Evolutionary conservation across 92 coral and sea anemone genomes (phyloP), one percentile per base, ranked within the genome.

Genomic region (Anthopleura xanthogrammica): DNA sequence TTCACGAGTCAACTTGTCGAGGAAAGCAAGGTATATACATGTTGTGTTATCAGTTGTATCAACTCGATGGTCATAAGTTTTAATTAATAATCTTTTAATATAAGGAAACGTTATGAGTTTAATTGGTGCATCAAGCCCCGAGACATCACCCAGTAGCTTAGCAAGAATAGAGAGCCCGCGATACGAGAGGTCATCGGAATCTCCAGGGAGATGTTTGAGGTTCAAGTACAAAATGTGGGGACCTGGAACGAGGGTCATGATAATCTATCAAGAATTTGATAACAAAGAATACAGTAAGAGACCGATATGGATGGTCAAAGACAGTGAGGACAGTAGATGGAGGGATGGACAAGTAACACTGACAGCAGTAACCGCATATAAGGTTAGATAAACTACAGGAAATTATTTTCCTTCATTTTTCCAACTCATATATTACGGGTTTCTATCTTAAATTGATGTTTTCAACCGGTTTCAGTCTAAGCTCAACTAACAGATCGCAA

Each of bases 201-300:
- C 64, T 58, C 64, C 64, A 58, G 64, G 64, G n/a, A 58, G 64
- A 14, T 58, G 64, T 58, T 58, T 58, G n/a, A 58, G 13, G 64
- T 58, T 58, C 64, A 58, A 19, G n/a, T 58, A 58, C 64, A 58
- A 58, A 58, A 58, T 58, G 64, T 58, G 64, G 64, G 64, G 64
- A 58, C 64, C 64, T 58, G 64, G 64, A 58, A 17, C 64, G 64
- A 58, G 6, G 13, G 64, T 3, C n/a, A 14, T 58, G 64, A 58
- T 16, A 58, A 58, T 58, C 2, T 58, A 58, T 58, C 64, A 58
- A 58, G 64, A 58, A 58, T 19, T 58, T 16, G 64, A 58, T 58
- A 58, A 58, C 64, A 12, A 14, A 58, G 64, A 58, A 17, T 58
- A 58, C 64, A 58, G 64, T 19, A 58, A 58, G 64, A 58, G 64